Percentiles rank a stretch among this genome's conserved stretches.
phyloP scores from a whole-genome alignment of 2,113 vertebrate genomes.

The Oncorhynchus mykiss region DNA sequence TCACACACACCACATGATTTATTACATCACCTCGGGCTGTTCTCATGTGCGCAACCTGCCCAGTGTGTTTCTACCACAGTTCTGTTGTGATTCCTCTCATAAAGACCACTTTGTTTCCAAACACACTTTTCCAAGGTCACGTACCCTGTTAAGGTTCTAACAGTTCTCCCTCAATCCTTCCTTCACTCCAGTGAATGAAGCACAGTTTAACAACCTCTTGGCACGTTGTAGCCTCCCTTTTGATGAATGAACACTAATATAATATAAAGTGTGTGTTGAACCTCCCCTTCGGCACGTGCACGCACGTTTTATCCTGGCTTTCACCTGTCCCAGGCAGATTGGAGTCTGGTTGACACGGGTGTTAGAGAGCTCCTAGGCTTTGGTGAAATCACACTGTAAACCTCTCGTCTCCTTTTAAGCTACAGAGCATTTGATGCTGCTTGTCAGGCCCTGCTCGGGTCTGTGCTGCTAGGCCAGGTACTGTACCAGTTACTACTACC shows the following conservation, averaged over 20 bases:
- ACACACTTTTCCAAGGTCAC: slow-evolving; percentile 47
- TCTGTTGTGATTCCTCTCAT: slow-evolving; percentile 49
- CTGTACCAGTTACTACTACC: neutral
- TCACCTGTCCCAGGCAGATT: neutral
- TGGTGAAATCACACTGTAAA: slow-evolving; percentile 41
- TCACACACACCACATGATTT: neutral
- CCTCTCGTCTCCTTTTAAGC: slow-evolving; percentile 47
- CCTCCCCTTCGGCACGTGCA: neutral
- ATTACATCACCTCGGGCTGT: slow-evolving; percentile 8
- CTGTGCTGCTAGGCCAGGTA: neutral
- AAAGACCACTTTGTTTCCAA: slow-evolving; percentile 57
- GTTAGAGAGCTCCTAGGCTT: slow-evolving; percentile 32
- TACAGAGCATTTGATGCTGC: slow-evolving; percentile 50
- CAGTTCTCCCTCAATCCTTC: slow-evolving; percentile 29
- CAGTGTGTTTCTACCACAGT: slow-evolving; percentile 28
- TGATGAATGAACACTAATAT: slow-evolving; percentile 60
- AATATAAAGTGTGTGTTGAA: slow-evolving; percentile 40
- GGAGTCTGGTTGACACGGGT: slow-evolving; percentile 35
- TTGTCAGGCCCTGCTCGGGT: slow-evolving; percentile 43
- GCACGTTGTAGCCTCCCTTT: slow-evolving; percentile 30
- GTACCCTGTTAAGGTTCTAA: slow-evolving; percentile 61
- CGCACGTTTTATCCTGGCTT: neutral
- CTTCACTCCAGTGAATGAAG: slow-evolving; percentile 36
- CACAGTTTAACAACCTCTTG: slow-evolving; percentile 31
- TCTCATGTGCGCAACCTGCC: slow-evolving; percentile 49